Base-by-base conservation (phyloP, 2,888 invertebrate species). In the Athripsodes cinereus region DNA sequence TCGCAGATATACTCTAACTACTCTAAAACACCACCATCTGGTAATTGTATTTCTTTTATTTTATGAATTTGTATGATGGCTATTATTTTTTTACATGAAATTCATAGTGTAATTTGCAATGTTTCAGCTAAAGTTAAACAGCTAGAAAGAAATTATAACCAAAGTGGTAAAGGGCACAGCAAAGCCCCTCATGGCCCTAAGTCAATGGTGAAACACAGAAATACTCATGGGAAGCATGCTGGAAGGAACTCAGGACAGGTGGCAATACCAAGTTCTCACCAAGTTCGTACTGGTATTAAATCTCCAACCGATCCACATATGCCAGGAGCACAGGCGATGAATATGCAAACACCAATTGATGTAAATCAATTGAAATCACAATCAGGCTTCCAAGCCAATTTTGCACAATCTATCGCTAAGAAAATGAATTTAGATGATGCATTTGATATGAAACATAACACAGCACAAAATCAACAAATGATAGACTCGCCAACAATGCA, bases 141-240 rank as follows among this genome's bases (percentile, higher is more conserved):
- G 56, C n/a, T n/a, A n/a, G 78, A 78, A 67, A 78, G 78, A 66
- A 77, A 78, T 54, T 79, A 78, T 65, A 78, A 77, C 64, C 78
- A 78, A 76, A 76, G 54, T 16, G 61, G 78, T 63, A 79, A 78
- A 71, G 75, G 77, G 53, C 76, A 78, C 55, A 77, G 75, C 71
- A 79, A 78, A 74, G 72, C 78, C 62, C 19, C 31, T 3, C 57
- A 61, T 48, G 53, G 56, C n/a, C 53, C 63, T 2, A 62, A 62
- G 40, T 59, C 64, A 2, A 48, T 59, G 16, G 59, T 55, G 11
- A 64, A 64, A 53, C 64, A 62, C 16, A 57, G 64, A 54, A 61
- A 60, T 22, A 16, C 57, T 11, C 62, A 62, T 26, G 53, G 55
- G 19, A 62, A 62, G 47, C 63, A 63, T 22, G 52, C 51, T 19